Evolutionary conservation across 2,797 vertebrate species (phyloP).

Genomic region (Rousettus madagascariensis): DNA sequence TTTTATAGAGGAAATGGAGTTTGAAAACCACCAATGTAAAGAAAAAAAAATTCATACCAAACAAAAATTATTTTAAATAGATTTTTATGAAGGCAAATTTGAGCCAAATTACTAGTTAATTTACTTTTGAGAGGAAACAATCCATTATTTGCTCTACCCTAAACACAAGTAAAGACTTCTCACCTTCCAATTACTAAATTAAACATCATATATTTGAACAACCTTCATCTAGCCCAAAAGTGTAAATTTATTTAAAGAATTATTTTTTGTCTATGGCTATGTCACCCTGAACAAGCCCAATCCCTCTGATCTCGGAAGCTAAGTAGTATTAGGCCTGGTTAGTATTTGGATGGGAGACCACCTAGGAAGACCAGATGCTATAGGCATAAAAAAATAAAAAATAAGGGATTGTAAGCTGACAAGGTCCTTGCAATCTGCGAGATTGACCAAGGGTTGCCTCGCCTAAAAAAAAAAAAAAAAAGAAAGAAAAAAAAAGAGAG

Average conservation of each 20-base stretch:
- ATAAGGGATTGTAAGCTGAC: no score
- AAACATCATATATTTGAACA: neutral
- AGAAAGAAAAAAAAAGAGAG: no score
- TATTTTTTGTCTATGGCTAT: neutral
- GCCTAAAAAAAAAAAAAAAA: no score
- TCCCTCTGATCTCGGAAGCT: no score
- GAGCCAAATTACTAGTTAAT: neutral
- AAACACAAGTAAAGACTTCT: neutral
- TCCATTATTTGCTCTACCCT: neutral
- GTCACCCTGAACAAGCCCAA: no score
- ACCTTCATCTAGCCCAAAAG: neutral
- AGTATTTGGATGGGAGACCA: no score
- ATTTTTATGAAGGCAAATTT: constrained; percentile 25
- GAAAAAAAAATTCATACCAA: neutral
- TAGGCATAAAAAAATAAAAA: no score
- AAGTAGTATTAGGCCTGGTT: no score
- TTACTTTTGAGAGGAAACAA: neutral
- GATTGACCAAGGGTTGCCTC: no score
- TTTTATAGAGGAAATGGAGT: neutral
- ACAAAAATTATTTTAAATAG: neutral
- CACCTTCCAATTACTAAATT: neutral
- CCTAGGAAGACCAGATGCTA: no score
- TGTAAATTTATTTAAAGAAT: neutral
- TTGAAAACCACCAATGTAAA: neutral
- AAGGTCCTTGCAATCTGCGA: no score